Evolutionary conservation across 2,888 invertebrate species (phyloP).

Genomic region (Gnatocerus cornutus): DNA sequence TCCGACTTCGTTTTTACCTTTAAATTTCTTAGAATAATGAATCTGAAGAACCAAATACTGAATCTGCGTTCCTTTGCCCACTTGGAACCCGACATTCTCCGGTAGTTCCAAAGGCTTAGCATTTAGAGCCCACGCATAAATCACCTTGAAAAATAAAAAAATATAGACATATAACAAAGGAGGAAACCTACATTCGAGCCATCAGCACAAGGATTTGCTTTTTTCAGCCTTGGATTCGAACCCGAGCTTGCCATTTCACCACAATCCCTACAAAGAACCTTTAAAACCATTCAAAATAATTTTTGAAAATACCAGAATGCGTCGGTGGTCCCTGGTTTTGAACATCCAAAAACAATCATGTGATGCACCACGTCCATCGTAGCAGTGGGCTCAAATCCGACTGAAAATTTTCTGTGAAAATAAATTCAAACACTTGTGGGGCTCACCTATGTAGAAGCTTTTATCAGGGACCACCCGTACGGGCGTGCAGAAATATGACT

Average conservation of each 20-base stretch:
- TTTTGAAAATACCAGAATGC: slow-evolving; percentile 77
- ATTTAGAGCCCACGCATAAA: slow-evolving; percentile 96
- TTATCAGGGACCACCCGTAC: slow-evolving; percentile 84
- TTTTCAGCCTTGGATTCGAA: slow-evolving; percentile 67
- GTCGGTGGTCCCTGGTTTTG: slow-evolving; percentile 82
- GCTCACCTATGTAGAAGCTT: slow-evolving; percentile 87
- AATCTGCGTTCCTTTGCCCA: slow-evolving; percentile 87
- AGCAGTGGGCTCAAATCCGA: slow-evolving; percentile 94
- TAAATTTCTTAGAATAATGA: slow-evolving; percentile 68
- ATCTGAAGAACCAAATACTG: slow-evolving; percentile 95
- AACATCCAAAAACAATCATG: slow-evolving; percentile 93
- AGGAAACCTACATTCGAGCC: slow-evolving; percentile 77
- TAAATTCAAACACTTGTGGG: neutral
- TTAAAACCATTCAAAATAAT: neutral
- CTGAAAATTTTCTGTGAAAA: slow-evolving; percentile 71
- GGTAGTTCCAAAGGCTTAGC: slow-evolving; percentile 89
- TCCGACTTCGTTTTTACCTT: slow-evolving; percentile 51
- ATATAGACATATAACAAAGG: slow-evolving; percentile 3
- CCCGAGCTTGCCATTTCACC: slow-evolving; percentile 87
- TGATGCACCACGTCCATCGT: slow-evolving; percentile 94
- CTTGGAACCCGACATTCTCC: slow-evolving; percentile 91
- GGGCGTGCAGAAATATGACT: slow-evolving; percentile 93
- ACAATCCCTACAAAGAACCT: slow-evolving; percentile 79
- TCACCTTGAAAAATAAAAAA: slow-evolving; percentile 75
- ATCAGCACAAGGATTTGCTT: slow-evolving; percentile 83